A percentile compares a stretch with the other conserved stretches of the same genome.
Evolutionary conservation across 2,888 invertebrate species (phyloP).

Genomic region (Noctua fimbriata): DNA sequence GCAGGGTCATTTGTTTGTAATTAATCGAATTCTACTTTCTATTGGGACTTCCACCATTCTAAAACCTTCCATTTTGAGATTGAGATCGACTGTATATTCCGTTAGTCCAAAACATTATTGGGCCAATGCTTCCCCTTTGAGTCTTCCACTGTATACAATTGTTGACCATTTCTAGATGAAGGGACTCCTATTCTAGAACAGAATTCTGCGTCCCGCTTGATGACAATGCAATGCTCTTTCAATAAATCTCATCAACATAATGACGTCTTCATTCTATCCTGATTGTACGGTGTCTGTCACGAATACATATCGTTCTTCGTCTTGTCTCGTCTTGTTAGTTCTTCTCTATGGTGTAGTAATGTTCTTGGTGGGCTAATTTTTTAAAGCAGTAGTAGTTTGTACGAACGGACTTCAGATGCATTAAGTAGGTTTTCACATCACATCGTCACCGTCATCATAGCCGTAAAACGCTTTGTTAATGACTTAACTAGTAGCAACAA

Average conservation of each 20-base stretch:
- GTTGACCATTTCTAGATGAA: slow-evolving; percentile 29
- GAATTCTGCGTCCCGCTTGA: not conserved
- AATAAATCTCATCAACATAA: slow-evolving; percentile 12
- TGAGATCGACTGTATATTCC: slow-evolving; percentile 25
- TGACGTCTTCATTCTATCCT: slow-evolving; percentile 57
- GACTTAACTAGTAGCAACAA: slow-evolving; percentile 67
- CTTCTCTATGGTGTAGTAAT: slow-evolving; percentile 74
- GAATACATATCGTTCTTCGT: slow-evolving; percentile 87
- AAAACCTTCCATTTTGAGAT: slow-evolving; percentile 28
- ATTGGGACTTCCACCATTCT: slow-evolving; percentile 26
- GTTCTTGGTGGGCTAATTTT: slow-evolving; percentile 73
- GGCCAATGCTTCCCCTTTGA: slow-evolving; percentile 35
- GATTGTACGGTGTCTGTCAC: slow-evolving; percentile 77
- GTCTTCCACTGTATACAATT: slow-evolving; percentile 51
- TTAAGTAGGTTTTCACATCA: slow-evolving; percentile 63
- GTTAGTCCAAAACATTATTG: slow-evolving; percentile 10
- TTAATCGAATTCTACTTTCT: slow-evolving; percentile 16
- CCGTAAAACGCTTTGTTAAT: slow-evolving; percentile 67
- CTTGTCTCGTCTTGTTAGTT: slow-evolving; percentile 80
- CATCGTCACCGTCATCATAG: slow-evolving; percentile 61
- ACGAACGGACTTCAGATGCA: slow-evolving; percentile 49
- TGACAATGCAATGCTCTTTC: slow-evolving; percentile 4
- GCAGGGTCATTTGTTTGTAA: slow-evolving; percentile 22
- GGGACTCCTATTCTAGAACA: slow-evolving; percentile 27
- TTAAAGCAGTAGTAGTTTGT: slow-evolving; percentile 68